A percentile compares a stretch with the other conserved stretches of the same genome.
Conservation (phyloP, 1,140 invertebrate genomes). For the Cylas formicarius region DNA sequence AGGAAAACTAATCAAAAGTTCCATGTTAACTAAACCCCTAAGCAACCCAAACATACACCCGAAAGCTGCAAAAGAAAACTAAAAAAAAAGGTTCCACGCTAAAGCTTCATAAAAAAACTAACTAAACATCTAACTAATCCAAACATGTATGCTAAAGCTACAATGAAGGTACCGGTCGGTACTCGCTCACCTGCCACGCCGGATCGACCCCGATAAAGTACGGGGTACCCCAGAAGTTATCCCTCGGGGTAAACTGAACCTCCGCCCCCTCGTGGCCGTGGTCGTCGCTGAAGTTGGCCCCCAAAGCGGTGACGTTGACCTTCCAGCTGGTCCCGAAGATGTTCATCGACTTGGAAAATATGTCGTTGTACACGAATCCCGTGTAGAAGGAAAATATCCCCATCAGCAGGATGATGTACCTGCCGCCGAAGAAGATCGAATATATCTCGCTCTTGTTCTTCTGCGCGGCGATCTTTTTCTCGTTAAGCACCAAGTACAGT, state of each 20-base stretch:
- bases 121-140: too few relatives aligned
- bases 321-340: slow-evolving; percentile 67
- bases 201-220: slow-evolving; percentile 91
- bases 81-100: too few relatives aligned
- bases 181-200: slow-evolving; percentile 68
- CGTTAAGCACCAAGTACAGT: slow-evolving; percentile 67
- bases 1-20: too few relatives aligned
- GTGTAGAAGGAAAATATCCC: slow-evolving; percentile 95
- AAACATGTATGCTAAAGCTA: too few relatives aligned
- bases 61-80: too few relatives aligned
- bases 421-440: slow-evolving; percentile 93
- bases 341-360: slow-evolving; percentile 93
- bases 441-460: slow-evolving; percentile 77
- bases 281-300: slow-evolving; percentile 37
- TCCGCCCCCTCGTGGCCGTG: slow-evolving; percentile 45
- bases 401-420: slow-evolving; percentile 94
- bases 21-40: too few relatives aligned
- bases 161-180: slow-evolving; percentile 20
- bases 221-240: slow-evolving; percentile 44
- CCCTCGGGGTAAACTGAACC: slow-evolving; percentile 46
- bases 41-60: too few relatives aligned
- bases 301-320: background rate
- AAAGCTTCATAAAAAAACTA: too few relatives aligned
- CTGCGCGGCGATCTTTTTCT: slow-evolving; percentile 59
- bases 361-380: slow-evolving; percentile 93